Conservation (phyloP, 2,797 vertebrate species). For the Vireo griseus region DNA sequence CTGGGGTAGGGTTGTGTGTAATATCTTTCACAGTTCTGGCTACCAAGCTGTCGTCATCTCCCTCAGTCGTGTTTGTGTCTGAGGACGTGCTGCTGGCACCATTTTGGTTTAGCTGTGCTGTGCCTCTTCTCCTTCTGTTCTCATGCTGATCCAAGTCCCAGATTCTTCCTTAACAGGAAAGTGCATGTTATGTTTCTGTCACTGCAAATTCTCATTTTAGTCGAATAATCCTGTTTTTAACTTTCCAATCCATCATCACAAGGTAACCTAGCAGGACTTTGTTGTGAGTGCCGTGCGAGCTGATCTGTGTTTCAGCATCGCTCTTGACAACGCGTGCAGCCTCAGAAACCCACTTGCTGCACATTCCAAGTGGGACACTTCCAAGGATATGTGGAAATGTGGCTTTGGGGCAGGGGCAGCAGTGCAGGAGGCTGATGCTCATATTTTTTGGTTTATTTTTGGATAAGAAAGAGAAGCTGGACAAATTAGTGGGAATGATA, state of each 20-base stretch:
- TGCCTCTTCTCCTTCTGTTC: constrained; percentile 67
- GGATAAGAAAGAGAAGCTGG: neutral
- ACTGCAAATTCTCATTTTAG: constrained; percentile 18
- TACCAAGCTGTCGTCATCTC: constrained; percentile 59
- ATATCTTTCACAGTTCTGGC: constrained; percentile 62
- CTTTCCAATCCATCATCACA: neutral
- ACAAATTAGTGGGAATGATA: neutral
- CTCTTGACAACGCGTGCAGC: neutral
- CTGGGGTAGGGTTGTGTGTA: constrained; percentile 1
- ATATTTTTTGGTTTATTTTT: neutral
- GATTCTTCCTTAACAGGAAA: constrained; percentile 36
- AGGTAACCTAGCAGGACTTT: neutral
- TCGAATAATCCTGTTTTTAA: constrained; percentile 36
- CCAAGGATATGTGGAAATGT: neutral
- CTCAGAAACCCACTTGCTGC: neutral
- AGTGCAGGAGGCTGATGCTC: neutral
- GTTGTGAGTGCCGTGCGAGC: neutral
- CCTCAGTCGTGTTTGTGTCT: constrained; percentile 48
- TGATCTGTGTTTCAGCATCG: neutral
- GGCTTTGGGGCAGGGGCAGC: neutral
- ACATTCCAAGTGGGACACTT: neutral
- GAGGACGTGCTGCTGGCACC: constrained; percentile 57
- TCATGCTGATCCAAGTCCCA: constrained; percentile 19
- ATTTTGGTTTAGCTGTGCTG: constrained; percentile 49
- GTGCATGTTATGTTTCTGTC: constrained; percentile 3